A percentile compares a stretch with the other conserved stretches of the same genome.
Conservation (phyloP, 2,888 invertebrate species). For the Caenorhabditis angaria region DNA sequence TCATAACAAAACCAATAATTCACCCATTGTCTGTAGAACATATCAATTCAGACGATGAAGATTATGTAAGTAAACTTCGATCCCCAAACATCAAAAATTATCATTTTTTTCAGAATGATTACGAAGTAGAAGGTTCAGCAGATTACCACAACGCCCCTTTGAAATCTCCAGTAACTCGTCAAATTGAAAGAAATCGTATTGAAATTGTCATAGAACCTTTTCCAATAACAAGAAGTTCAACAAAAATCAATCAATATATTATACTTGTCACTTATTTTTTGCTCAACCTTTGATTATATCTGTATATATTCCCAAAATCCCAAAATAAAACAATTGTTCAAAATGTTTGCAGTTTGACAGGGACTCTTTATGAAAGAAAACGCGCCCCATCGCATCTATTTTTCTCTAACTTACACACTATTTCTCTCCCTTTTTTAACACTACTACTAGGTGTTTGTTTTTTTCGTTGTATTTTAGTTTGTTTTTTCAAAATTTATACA, state of each 20-base stretch:
- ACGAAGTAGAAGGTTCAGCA: constrained; percentile 32
- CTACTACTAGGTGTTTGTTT: background rate
- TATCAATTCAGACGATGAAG: constrained; percentile 30
- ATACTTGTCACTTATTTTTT: constrained; percentile 1
- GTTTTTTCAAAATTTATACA: background rate
- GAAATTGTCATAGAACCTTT: constrained; percentile 38
- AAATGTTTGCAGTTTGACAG: constrained; percentile 6
- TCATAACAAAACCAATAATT: constrained; percentile 15
- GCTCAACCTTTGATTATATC: background rate
- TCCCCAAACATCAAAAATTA: background rate
- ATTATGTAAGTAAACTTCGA: constrained; percentile 24
- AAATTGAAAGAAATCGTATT: background rate
- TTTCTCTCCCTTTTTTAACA: background rate
- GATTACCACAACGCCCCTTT: background rate
- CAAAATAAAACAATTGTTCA: background rate
- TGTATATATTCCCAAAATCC: background rate
- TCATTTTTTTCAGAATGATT: constrained; percentile 22
- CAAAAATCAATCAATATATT: background rate
- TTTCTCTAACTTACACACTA: constrained; percentile 17
- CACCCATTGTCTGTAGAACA: constrained; percentile 8
- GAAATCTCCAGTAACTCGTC: background rate
- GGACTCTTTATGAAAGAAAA: background rate
- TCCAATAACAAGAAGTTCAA: constrained; percentile 11
- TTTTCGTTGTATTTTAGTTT: background rate
- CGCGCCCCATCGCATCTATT: constrained; percentile 11